Percentiles rank a stretch among this genome's conserved stretches.
Evolutionary conservation across 2,888 invertebrate genomes (phyloP).

Genomic region (Lochmaea crataegi): DNA sequence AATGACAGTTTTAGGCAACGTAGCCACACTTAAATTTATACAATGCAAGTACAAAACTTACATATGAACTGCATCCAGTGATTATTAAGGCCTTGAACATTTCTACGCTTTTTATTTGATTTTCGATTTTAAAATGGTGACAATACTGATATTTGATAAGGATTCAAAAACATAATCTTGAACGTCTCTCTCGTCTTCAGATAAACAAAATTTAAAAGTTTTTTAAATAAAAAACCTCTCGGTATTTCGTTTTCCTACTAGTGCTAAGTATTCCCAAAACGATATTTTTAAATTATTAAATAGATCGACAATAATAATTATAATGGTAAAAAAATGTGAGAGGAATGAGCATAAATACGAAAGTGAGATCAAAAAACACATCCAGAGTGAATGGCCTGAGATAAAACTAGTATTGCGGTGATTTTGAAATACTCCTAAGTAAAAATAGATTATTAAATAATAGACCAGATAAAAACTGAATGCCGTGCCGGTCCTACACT

Average conservation of each 20-base stretch:
- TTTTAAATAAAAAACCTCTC: too few relatives aligned
- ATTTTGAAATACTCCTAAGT: not conserved
- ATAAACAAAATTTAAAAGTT: too few relatives aligned
- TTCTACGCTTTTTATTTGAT: too few relatives aligned
- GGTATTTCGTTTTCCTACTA: not conserved
- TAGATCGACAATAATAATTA: not conserved
- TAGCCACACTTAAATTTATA: too few relatives aligned
- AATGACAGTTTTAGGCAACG: too few relatives aligned
- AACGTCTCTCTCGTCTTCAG: too few relatives aligned
- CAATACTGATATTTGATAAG: too few relatives aligned
- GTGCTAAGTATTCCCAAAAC: not conserved
- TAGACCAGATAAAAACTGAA: not conserved
- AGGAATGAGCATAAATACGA: not conserved
- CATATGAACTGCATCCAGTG: too few relatives aligned
- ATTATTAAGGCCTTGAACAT: too few relatives aligned
- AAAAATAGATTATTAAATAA: conserved; percentile 6
- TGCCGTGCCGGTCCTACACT: not conserved
- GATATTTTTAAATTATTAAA: not conserved
- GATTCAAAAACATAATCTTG: too few relatives aligned
- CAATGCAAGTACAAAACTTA: too few relatives aligned
- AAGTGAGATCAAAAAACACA: conserved; percentile 3
- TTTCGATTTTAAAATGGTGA: too few relatives aligned
- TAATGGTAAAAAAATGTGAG: not conserved
- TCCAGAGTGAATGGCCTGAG: not conserved
- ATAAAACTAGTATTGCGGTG: not conserved